Evolutionary conservation across 2,888 invertebrate genomes (phyloP).

Genomic region (Maniola hyperantus): DNA sequence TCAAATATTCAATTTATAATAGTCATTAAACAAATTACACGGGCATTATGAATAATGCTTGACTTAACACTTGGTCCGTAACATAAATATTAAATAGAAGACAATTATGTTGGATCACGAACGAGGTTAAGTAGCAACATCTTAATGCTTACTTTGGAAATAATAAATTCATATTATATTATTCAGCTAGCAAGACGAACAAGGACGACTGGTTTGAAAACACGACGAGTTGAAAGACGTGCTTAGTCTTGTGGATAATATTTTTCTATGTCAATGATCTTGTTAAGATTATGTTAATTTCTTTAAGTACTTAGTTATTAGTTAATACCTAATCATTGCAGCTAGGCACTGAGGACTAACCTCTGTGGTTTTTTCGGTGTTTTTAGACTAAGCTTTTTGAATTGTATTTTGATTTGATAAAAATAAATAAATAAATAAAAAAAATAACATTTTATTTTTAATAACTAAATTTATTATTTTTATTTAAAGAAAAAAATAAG

Average conservation of each 20-base stretch:
- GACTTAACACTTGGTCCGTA: not conserved
- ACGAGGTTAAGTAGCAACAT: constrained; percentile 31
- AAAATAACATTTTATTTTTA: no score
- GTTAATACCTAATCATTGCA: no score
- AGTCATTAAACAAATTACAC: not conserved
- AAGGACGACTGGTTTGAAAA: constrained; percentile 15
- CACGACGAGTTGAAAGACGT: constrained; percentile 16
- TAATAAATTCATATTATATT: constrained; percentile 21
- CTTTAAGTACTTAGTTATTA: not conserved
- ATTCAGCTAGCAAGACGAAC: constrained; percentile 8
- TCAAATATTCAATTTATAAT: no score
- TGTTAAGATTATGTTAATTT: constrained; percentile 1
- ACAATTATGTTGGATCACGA: constrained; percentile 39
- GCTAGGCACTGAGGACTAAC: no score
- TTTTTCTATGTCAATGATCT: constrained; percentile 2
- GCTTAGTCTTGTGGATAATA: not conserved
- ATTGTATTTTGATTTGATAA: no score
- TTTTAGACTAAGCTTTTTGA: no score
- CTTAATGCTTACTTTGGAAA: constrained; percentile 17
- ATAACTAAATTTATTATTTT: no score
- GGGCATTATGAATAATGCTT: not conserved
- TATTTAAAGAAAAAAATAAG: no score
- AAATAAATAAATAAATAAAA: no score
- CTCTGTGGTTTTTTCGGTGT: no score
- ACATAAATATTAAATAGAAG: constrained; percentile 31